Conservation (phyloP, 2,797 vertebrate genomes). For the Hyperoplus immaculatus region DNA sequence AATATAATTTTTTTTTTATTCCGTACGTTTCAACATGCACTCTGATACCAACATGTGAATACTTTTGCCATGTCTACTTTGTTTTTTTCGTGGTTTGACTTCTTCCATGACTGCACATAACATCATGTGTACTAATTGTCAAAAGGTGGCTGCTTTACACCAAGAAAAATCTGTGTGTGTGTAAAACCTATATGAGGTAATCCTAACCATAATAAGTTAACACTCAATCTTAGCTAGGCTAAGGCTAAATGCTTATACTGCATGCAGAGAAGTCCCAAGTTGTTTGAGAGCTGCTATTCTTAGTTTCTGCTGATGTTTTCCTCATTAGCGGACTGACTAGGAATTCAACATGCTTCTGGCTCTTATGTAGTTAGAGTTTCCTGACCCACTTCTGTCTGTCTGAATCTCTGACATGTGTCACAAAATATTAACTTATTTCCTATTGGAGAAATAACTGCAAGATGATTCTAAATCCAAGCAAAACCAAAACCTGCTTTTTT, state of each 20-base stretch:
- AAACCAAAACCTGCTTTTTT: background rate
- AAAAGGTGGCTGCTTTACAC: background rate
- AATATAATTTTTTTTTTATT: background rate
- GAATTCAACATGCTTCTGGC: slow-evolving; percentile 43
- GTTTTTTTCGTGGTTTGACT: too few relatives aligned
- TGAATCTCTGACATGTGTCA: slow-evolving; percentile 43
- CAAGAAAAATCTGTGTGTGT: background rate
- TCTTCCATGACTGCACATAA: background rate
- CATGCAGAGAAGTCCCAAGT: slow-evolving; percentile 1
- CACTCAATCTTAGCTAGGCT: background rate
- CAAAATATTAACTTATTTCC: background rate
- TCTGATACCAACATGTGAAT: too few relatives aligned
- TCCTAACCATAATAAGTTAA: background rate
- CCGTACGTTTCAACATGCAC: too few relatives aligned
- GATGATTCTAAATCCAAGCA: background rate
- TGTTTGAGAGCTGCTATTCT: slow-evolving; percentile 47
- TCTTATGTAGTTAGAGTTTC: slow-evolving; percentile 4
- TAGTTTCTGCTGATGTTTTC: slow-evolving; percentile 32
- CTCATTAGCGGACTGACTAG: slow-evolving; percentile 47
- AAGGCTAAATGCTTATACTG: background rate
- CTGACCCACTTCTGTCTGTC: slow-evolving; percentile 14
- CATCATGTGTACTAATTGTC: background rate
- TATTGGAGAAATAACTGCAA: background rate
- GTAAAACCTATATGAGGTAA: background rate
- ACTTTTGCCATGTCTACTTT: too few relatives aligned